Percentiles rank a stretch among this genome's conserved stretches.
Evolutionary conservation across 2,888 invertebrate species (phyloP).

Genomic region (Netelia melanura): DNA sequence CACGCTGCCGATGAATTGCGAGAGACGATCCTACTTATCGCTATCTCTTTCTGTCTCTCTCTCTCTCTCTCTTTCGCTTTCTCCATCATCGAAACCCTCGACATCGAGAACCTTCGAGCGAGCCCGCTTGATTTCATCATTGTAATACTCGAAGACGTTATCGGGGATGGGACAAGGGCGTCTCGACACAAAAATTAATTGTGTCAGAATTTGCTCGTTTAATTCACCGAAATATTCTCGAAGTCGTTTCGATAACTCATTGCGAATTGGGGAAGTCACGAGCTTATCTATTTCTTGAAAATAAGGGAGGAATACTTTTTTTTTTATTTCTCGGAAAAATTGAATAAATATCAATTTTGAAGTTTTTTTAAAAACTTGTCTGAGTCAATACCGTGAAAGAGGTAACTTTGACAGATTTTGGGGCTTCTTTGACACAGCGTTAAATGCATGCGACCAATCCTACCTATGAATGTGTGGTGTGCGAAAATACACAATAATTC

Average conservation of each 20-base stretch:
- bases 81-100: slow-evolving; percentile 52
- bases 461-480: no score
- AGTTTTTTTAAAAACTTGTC: no score
- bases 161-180: neutral
- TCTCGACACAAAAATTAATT: slow-evolving; percentile 66
- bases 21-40: slow-evolving; percentile 42
- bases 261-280: neutral
- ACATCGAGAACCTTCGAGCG: slow-evolving; percentile 3
- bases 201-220: slow-evolving; percentile 35
- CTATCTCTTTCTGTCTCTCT: slow-evolving; percentile 12
- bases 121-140: slow-evolving; percentile 81
- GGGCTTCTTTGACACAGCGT: no score
- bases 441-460: no score
- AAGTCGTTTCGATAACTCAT: neutral
- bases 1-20: slow-evolving; percentile 53
- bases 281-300: neutral
- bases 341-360: no score
- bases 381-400: no score
- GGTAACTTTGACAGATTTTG: no score
- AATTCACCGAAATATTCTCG: slow-evolving; percentile 23
- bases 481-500: no score
- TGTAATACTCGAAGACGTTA: slow-evolving; percentile 55
- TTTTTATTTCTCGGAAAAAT: no score
- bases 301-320: no score
- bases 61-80: slow-evolving; percentile 32